These are phyloP conservation scores for Diplosoma virens DNA, from an alignment of 23 tunicate genomes.

Conservation along the genomic window DNA sequence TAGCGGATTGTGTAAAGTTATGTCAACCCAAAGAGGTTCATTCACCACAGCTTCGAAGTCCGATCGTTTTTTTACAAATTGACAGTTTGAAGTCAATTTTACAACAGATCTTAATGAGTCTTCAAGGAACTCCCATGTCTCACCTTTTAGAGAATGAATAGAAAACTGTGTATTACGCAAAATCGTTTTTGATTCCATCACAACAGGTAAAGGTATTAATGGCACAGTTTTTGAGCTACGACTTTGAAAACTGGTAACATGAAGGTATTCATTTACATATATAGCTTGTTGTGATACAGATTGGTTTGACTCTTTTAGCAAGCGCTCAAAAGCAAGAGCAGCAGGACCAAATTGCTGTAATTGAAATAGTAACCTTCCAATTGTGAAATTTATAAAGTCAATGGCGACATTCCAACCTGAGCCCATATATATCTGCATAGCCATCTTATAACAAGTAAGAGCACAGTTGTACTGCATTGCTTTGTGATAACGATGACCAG, in stretches of 20 bases:
- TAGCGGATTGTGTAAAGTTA: constrained; percentile 36
- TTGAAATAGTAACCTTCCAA: constrained; percentile 51
- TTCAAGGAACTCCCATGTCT: constrained; percentile 16
- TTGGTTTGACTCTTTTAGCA: constrained; percentile 55
- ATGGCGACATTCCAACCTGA: constrained; percentile 63
- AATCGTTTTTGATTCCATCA: neutral
- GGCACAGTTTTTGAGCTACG: neutral
- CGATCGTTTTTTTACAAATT: neutral
- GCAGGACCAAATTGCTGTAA: constrained; percentile 44
- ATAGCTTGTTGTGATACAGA: constrained; percentile 62
- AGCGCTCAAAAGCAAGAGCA: constrained; percentile 37
- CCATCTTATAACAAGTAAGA: constrained; percentile 52
- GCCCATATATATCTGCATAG: constrained; percentile 58
- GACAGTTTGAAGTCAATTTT: neutral
- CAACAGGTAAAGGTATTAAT: neutral
- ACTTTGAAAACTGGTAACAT: constrained; percentile 15
- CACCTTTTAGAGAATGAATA: neutral
- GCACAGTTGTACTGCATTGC: constrained; percentile 59
- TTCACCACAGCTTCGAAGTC: constrained; percentile 27
- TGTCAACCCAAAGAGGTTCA: constrained; percentile 37
- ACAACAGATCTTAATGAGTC: constrained; percentile 1
- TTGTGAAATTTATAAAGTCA: constrained; percentile 82
- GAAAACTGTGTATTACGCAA: neutral
- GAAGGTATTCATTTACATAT: constrained; percentile 64
- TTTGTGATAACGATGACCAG: constrained; percentile 86